Percentiles rank a stretch among this genome's conserved stretches.
Evolutionary conservation across 2,797 vertebrate species (phyloP).

Genomic region (Cyclura pinguis): DNA sequence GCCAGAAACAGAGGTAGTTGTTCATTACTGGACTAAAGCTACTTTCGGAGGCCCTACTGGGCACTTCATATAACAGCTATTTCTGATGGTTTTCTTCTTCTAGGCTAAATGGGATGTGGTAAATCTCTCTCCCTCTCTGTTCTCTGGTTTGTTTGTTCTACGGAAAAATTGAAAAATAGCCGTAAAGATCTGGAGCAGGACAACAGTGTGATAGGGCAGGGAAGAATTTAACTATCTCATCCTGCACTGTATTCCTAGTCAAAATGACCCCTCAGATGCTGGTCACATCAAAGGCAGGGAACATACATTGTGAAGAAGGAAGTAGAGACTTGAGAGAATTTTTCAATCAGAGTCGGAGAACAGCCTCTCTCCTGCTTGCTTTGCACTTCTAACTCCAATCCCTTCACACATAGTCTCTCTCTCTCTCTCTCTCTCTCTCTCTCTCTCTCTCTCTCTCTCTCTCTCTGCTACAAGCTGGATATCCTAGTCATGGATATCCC

Average conservation of each 20-base stretch:
- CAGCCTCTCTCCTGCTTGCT: no score
- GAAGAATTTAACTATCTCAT: background rate
- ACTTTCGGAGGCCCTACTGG: background rate
- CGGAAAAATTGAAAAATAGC: no score
- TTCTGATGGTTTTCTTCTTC: background rate
- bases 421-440: no score
- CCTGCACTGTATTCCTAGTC: background rate
- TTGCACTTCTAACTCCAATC: no score
- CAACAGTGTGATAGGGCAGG: background rate
- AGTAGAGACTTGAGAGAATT: no score
- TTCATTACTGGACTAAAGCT: background rate
- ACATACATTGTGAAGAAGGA: background rate
- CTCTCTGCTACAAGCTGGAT: no score
- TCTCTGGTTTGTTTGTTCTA: no score
- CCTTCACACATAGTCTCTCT: no score
- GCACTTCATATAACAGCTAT: background rate
- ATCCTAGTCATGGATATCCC: no score
- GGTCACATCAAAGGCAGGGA: background rate
- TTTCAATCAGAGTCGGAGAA: no score
- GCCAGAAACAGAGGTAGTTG: background rate
- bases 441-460: no score
- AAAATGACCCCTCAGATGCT: background rate
- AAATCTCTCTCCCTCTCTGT: background rate
- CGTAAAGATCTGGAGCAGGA: background rate
- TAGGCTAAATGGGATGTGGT: background rate